phyloP scores from a whole-genome alignment of 2,888 invertebrate species.

The Heteromyza rotundicornis region DNA sequence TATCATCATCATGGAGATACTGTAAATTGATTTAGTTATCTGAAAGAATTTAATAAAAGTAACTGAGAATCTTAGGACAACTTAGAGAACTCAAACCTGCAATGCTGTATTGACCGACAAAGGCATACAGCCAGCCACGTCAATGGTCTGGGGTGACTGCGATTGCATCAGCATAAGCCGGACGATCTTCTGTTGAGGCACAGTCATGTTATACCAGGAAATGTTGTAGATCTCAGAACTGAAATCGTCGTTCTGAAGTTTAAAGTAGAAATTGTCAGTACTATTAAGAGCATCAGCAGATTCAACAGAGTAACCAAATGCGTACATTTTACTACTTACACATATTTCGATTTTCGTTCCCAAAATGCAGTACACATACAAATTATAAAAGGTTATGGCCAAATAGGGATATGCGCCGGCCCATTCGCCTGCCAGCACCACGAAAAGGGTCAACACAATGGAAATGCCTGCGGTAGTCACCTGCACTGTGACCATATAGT shows the following conservation, averaged over 20 bases:
- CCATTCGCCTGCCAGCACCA: slow-evolving; percentile 38
- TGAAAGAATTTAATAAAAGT: slow-evolving; percentile 31
- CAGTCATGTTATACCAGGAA: slow-evolving; percentile 32
- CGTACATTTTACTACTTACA: too few relatives aligned
- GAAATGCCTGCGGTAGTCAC: slow-evolving; percentile 33
- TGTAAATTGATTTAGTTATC: slow-evolving; percentile 50
- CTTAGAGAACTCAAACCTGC: slow-evolving; percentile 26
- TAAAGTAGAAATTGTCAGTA: too few relatives aligned
- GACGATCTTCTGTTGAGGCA: slow-evolving; percentile 30
- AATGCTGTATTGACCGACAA: slow-evolving; percentile 37
- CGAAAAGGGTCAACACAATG: slow-evolving; percentile 39
- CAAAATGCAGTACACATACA: slow-evolving; percentile 44
- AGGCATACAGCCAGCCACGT: slow-evolving; percentile 31
- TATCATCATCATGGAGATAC: slow-evolving; percentile 41
- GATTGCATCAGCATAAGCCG: slow-evolving; percentile 35
- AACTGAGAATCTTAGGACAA: slow-evolving; percentile 37
- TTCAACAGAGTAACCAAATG: not conserved
- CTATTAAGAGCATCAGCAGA: not conserved
- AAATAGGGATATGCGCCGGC: slow-evolving; percentile 38
- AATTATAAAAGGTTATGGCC: slow-evolving; percentile 23
- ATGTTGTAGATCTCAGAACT: slow-evolving; percentile 38
- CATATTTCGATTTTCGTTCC: slow-evolving; percentile 41
- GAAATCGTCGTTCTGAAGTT: slow-evolving; percentile 33
- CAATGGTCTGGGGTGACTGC: slow-evolving; percentile 25
- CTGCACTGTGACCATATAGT: slow-evolving; percentile 33